phyloP scores from a whole-genome alignment of 2,113 vertebrate species.

The Nematolebias whitei region DNA sequence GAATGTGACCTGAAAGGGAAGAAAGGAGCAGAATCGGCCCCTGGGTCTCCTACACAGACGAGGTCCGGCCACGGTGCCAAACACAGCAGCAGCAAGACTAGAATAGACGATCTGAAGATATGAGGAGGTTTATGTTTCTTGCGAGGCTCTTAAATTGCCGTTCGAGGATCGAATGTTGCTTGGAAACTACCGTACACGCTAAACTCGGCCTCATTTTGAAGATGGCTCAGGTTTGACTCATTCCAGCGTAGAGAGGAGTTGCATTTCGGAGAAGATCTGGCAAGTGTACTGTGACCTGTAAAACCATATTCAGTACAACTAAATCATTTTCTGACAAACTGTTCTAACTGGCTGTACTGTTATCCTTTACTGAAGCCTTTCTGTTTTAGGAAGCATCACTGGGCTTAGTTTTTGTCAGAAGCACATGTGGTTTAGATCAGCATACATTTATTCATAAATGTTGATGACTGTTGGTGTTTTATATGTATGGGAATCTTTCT shows the following conservation, averaged over 20 bases:
- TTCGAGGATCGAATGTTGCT: slow-evolving; percentile 39
- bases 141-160: slow-evolving; percentile 58
- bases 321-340: not conserved
- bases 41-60: slow-evolving; percentile 69
- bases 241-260: slow-evolving; percentile 41
- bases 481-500: not conserved
- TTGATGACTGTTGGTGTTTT: not conserved
- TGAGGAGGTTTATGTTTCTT: slow-evolving; percentile 70
- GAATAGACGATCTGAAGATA: slow-evolving; percentile 81
- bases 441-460: slow-evolving; percentile 5
- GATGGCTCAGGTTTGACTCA: slow-evolving; percentile 53
- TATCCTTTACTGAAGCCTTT: not conserved
- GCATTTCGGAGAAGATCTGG: slow-evolving; percentile 26
- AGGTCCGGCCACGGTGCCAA: slow-evolving; percentile 63
- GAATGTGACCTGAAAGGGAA: slow-evolving; percentile 73
- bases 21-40: slow-evolving; percentile 63
- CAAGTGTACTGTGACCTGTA: slow-evolving; percentile 11
- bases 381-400: slow-evolving; percentile 6
- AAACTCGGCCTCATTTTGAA: slow-evolving; percentile 16
- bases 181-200: slow-evolving; percentile 31
- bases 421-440: not conserved
- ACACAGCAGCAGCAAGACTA: slow-evolving; percentile 76
- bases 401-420: slow-evolving; percentile 3
- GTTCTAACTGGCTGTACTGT: not conserved
- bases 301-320: slow-evolving; percentile 4